phyloP scores from a whole-genome alignment of 2,797 vertebrate species.

The Centropyge bicolor region DNA sequence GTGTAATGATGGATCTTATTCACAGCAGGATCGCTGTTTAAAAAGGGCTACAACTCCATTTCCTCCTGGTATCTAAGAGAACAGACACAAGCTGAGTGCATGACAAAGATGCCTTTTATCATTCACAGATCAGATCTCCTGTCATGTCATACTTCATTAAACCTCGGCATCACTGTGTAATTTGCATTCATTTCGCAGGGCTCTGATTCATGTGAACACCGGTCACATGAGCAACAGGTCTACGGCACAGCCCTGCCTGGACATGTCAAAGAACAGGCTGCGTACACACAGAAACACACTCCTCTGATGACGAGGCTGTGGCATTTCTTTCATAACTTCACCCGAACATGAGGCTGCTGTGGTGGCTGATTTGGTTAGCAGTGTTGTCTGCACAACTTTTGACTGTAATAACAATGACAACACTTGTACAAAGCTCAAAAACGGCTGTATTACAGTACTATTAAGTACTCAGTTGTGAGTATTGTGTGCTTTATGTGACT shows the following conservation, averaged over 20 bases:
- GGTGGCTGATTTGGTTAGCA: neutral
- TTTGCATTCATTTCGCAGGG: conserved; percentile 2
- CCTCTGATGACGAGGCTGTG: neutral
- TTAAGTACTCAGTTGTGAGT: neutral
- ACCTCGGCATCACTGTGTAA: conserved; percentile 6
- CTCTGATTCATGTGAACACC: conserved; percentile 21
- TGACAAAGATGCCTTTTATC: conserved; percentile 5
- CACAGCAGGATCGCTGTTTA: no score
- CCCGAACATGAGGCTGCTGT: neutral
- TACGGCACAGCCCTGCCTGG: neutral
- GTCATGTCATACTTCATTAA: conserved; percentile 2
- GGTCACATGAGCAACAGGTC: conserved; percentile 25
- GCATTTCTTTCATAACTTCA: conserved; percentile 4
- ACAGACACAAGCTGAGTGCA: neutral
- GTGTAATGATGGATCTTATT: no score
- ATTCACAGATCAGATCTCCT: conserved; percentile 5
- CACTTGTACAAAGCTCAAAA: conserved; percentile 18
- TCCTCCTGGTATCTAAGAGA: neutral
- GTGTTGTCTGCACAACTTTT: neutral
- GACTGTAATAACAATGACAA: neutral
- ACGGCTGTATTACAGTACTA: no score
- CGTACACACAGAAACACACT: conserved; percentile 2
- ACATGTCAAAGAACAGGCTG: conserved; percentile 40
- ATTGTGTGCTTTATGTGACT: conserved; percentile 3
- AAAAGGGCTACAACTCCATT: neutral